These are phyloP conservation scores for Zeugodacus cucurbitae DNA, from an alignment of 1,140 invertebrate species.

Conservation along the genomic window DNA sequence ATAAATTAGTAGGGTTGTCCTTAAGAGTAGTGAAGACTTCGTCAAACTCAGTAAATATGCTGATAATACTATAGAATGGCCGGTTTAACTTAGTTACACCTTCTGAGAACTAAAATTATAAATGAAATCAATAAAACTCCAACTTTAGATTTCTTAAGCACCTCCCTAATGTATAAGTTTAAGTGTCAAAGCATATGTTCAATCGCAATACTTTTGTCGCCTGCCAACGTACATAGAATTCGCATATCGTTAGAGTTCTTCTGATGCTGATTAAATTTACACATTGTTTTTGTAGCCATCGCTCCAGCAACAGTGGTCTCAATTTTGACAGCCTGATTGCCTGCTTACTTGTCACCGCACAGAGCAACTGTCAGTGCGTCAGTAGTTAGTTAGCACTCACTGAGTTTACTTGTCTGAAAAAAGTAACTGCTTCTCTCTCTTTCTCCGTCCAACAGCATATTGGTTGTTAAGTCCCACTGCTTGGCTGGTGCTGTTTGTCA, in stretches of 20 bases:
- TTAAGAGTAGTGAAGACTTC: too few species aligned
- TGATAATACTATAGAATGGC: too few species aligned
- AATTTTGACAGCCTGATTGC: not conserved
- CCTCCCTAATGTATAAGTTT: not conserved
- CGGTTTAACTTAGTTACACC: too few species aligned
- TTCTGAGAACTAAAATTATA: not conserved
- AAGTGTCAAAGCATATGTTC: not conserved
- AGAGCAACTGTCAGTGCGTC: not conserved
- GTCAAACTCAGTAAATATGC: too few species aligned
- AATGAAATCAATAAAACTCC: too few species aligned
- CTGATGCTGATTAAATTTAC: not conserved
- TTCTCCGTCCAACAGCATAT: too few species aligned
- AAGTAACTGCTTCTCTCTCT: not conserved
- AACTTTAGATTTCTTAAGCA: too few species aligned
- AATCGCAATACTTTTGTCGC: not conserved
- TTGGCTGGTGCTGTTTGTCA: not conserved
- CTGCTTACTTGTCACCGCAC: not conserved
- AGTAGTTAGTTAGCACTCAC: too few species aligned
- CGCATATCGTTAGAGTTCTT: not conserved
- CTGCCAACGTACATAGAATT: not conserved
- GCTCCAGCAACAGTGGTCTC: not conserved
- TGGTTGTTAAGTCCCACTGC: not conserved
- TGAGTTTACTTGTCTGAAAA: not conserved
- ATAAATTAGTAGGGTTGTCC: too few species aligned
- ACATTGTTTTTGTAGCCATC: not conserved